Conservation (phyloP, 2,113 vertebrate genomes). For the Alectura lathami region DNA sequence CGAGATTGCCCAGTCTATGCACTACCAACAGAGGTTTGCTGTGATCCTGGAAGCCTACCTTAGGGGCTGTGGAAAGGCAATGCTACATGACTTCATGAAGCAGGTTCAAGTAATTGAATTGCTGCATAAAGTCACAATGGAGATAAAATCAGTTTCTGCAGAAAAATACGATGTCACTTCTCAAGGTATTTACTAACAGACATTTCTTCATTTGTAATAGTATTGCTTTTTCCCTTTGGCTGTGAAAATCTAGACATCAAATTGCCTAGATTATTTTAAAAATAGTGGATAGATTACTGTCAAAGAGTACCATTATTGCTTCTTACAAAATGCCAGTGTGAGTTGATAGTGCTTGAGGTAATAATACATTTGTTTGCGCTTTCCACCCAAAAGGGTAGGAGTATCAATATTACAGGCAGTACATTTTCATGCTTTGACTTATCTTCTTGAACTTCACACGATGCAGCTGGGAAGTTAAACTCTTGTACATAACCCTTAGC, state of each 20-base stretch:
- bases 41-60: constrained; percentile 96
- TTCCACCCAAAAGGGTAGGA: not conserved
- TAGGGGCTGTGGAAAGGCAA: constrained; percentile 90
- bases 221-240: not conserved
- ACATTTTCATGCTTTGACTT: not conserved
- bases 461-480: not conserved
- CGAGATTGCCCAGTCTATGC: constrained; percentile 98
- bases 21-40: constrained; percentile 95
- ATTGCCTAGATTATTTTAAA: not conserved
- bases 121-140: constrained; percentile 92
- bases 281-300: not conserved
- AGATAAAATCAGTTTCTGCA: constrained; percentile 91
- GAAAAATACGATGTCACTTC: constrained; percentile 94
- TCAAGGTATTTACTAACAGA: constrained; percentile 82
- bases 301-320: not conserved
- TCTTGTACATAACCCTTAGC: not conserved
- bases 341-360: not conserved
- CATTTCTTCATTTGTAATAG: not conserved
- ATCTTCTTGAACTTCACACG: not conserved
- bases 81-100: constrained; percentile 91
- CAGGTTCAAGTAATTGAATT: constrained; percentile 93
- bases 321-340: not conserved
- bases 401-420: not conserved
- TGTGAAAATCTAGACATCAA: not conserved
- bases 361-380: not conserved